phyloP scores from a whole-genome alignment of 2,888 invertebrate species.

The Tetrapedia diversipes region DNA sequence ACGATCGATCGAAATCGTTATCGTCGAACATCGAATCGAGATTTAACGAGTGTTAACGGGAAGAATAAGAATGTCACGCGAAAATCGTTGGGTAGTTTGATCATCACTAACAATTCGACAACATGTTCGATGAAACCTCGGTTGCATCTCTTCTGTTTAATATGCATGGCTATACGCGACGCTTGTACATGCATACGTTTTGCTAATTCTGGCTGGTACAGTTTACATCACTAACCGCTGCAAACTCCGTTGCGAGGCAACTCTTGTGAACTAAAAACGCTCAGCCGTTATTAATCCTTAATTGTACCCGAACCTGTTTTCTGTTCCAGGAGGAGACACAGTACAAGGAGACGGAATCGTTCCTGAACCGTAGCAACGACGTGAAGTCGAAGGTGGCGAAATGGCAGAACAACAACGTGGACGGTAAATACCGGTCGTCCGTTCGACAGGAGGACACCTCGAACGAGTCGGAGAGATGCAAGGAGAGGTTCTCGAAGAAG shows the following conservation, averaged over 20 bases:
- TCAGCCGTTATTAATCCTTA: not conserved
- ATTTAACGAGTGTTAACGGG: no score
- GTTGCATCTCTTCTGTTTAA: not conserved
- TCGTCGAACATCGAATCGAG: not conserved
- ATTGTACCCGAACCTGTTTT: conserved; percentile 27
- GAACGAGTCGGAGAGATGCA: conserved; percentile 28
- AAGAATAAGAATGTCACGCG: not conserved
- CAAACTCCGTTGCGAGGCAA: not conserved
- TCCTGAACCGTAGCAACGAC: conserved; percentile 53
- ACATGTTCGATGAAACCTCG: not conserved
- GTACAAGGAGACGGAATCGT: conserved; percentile 56
- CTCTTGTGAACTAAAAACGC: not conserved
- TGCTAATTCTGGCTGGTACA: not conserved
- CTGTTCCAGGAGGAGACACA: conserved; percentile 73
- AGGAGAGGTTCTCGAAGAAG: conserved; percentile 35
- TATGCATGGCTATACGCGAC: conserved; percentile 5
- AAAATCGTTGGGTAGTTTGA: not conserved
- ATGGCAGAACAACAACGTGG: conserved; percentile 66
- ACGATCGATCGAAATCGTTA: not conserved
- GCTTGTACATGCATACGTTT: not conserved
- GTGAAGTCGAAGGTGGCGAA: conserved; percentile 57
- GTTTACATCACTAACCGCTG: conserved; percentile 32
- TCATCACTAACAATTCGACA: not conserved
- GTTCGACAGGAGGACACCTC: not conserved
- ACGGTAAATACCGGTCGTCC: conserved; percentile 36